A percentile compares a stretch with the other conserved stretches of the same genome.
Conservation (phyloP, 2,113 vertebrate species). For the Myotis yumanensis region DNA sequence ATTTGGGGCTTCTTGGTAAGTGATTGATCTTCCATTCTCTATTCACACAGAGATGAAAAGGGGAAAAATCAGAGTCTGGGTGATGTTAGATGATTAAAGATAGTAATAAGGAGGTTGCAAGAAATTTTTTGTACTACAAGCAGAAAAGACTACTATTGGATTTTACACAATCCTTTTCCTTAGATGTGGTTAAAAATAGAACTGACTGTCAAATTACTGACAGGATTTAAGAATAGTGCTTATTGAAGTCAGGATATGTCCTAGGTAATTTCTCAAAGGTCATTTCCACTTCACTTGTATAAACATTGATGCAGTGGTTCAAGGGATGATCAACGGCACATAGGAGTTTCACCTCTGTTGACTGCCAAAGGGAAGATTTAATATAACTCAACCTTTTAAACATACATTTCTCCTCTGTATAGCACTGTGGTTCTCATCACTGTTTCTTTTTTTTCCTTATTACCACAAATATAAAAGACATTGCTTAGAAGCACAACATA, state of each 20-base stretch:
- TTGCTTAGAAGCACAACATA: background rate
- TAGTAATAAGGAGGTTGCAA: background rate
- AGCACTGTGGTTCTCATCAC: background rate
- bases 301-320: background rate
- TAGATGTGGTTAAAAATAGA: conserved; percentile 35
- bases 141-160: background rate
- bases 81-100: conserved; percentile 19
- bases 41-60: conserved; percentile 31
- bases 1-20: background rate
- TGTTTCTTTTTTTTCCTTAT: background rate
- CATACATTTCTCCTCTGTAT: background rate
- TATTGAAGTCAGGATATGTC: conserved; percentile 20
- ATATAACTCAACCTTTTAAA: background rate
- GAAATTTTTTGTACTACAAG: conserved; percentile 30
- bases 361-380: background rate
- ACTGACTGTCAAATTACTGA: conserved; percentile 26
- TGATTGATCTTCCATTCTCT: background rate
- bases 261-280: background rate
- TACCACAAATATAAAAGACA: background rate
- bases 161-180: background rate
- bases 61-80: background rate
- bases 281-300: conserved; percentile 21
- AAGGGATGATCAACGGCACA: background rate
- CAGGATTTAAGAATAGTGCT: conserved; percentile 20
- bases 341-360: background rate